These are phyloP conservation scores for Mustelus asterias DNA, from an alignment of 2,113 vertebrate genomes.

Conservation along the genomic window DNA sequence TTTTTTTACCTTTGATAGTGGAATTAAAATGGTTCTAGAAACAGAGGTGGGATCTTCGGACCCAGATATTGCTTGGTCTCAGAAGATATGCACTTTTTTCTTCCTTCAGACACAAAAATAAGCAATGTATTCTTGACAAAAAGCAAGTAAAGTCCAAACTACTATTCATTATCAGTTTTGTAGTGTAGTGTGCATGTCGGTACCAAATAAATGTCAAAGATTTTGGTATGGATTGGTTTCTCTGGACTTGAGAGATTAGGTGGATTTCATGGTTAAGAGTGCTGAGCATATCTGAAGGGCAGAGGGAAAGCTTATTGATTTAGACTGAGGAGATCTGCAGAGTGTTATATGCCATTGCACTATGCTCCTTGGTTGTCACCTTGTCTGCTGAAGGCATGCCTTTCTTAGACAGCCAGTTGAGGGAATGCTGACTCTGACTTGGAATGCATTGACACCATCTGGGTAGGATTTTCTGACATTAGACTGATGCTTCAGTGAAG, in stretches of 20 bases:
- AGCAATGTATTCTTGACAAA: background rate
- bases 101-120: background rate
- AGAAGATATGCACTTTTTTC: background rate
- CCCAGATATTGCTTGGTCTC: background rate
- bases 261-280: background rate
- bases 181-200: background rate
- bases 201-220: background rate
- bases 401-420: background rate
- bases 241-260: background rate
- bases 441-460: background rate
- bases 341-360: background rate
- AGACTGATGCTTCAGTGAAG: background rate
- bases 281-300: background rate
- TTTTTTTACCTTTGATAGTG: background rate
- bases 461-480: background rate
- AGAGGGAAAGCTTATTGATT: background rate
- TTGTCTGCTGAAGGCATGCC: background rate
- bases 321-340: background rate
- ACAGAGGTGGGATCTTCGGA: background rate
- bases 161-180: background rate
- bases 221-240: background rate
- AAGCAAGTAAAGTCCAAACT: background rate
- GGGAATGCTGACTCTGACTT: background rate
- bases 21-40: background rate
- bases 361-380: background rate